Base-by-base conservation (phyloP, 2,888 invertebrate genomes). In the Baccha elongata region DNA sequence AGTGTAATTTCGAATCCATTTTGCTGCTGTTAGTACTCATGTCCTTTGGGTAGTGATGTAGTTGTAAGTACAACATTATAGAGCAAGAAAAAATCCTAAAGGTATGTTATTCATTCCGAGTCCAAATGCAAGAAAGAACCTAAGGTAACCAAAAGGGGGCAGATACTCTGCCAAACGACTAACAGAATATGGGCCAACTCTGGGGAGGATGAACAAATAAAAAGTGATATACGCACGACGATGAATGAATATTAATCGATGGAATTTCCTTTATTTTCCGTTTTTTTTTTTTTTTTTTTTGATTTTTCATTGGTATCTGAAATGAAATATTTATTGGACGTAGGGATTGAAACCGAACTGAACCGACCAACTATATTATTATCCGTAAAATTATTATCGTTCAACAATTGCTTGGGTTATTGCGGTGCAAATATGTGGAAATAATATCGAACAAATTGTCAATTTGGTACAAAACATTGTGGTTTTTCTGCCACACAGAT, bases 171-270 rank as follows among this genome's bases (percentile, higher is more conserved):
- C 19, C 11, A 32, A 40, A 40, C 21, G 6, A 40, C 4, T 6
- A n/a, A 37, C 5, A 10, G 37, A 53, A 64, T 64, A 71, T 55
- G 17, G 52, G 32, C 73, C 67, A 52, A 68, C 60, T 40, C 17
- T 11, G 13, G 74, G 72, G 71, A 74, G 67, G 52, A 60, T 87
- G 87, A 87, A 86, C 87, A 87, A 88, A 88, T 88, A 88, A 88
- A 89, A 89, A 88, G 87, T 88, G 89, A 90, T 88, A 89, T 88
- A 89, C 87, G 88, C 87, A 88, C 88, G 88, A 89, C 90, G 87
- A 87, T 85, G 87, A 88, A 89, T 89, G 89, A 89, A 90, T 90
- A 90, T 89, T 89, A 90, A 90, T 89, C 88, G 87, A 85, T 85
- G 48, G 65, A 60, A 65, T 58, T 40, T 32, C 29, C 55, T 62